phyloP scores from a whole-genome alignment of 2,113 vertebrate species.

The Microtus oregoni region DNA sequence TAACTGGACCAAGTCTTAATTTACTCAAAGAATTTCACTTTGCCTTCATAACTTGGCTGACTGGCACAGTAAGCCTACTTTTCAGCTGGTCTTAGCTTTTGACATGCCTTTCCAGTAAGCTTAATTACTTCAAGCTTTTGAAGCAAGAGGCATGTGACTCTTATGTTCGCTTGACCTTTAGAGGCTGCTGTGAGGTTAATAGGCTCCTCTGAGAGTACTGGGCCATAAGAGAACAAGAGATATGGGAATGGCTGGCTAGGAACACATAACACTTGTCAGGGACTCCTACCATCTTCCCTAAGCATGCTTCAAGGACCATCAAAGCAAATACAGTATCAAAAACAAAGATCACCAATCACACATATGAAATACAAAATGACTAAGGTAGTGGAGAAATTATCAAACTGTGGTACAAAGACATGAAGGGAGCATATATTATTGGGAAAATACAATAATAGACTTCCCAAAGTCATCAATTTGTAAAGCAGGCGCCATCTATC shows the following conservation, averaged over 20 bases:
- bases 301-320: not conserved
- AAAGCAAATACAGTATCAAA: not conserved
- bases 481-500: not conserved
- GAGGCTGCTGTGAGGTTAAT: not conserved
- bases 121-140: slow-evolving; percentile 24
- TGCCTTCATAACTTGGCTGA: not conserved
- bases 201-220: not conserved
- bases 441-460: not conserved
- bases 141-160: not conserved
- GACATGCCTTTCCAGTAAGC: not conserved
- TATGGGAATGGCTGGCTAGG: not conserved
- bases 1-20: not conserved
- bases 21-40: not conserved
- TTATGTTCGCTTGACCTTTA: not conserved
- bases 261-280: not conserved
- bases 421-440: not conserved
- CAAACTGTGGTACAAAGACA: not conserved
- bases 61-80: not conserved
- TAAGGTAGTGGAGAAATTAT: not conserved
- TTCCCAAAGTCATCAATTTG: not conserved
- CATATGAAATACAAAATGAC: not conserved
- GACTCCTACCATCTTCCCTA: not conserved
- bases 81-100: not conserved
- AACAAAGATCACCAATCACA: not conserved
- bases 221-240: not conserved